Percentiles rank a stretch among this genome's conserved stretches.
phyloP scores from a whole-genome alignment of 1,140 invertebrate species.

The Drosophila nebulosa region DNA sequence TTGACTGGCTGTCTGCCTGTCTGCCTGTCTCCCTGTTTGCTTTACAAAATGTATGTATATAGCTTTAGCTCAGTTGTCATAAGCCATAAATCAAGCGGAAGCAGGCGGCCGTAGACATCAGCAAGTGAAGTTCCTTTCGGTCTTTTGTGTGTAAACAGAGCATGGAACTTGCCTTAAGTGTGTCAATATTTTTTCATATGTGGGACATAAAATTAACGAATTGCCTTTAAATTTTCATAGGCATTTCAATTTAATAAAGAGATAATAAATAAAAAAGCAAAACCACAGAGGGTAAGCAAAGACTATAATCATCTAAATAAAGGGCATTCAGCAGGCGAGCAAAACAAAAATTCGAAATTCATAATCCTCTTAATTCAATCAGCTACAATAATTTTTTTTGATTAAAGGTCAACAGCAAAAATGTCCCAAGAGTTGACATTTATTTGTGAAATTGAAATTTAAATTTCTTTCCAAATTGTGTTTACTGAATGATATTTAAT shows the following conservation, averaged over 20 bases:
- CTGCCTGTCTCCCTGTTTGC: slow-evolving; percentile 29
- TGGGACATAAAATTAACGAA: not conserved
- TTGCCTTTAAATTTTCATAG: not conserved
- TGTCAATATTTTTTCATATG: not conserved
- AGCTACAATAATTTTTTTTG: no score
- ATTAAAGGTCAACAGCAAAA: no score
- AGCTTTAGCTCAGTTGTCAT: not conserved
- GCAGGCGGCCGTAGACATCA: not conserved
- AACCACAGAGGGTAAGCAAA: not conserved
- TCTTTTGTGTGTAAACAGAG: not conserved
- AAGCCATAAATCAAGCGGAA: not conserved
- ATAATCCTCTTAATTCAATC: no score
- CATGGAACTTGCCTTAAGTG: not conserved
- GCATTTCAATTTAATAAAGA: not conserved
- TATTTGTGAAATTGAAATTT: no score
- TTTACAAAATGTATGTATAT: slow-evolving; percentile 32
- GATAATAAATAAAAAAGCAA: not conserved
- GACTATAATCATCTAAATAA: no score
- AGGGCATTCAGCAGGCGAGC: no score
- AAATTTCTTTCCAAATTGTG: no score
- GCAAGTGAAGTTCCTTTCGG: not conserved
- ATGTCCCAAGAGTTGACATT: no score
- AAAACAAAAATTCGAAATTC: no score
- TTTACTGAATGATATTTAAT: no score
- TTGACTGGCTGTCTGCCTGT: not conserved